Percentiles rank a stretch among this genome's conserved stretches.
phyloP scores from a whole-genome alignment of 2,888 invertebrate species.

The Colostygia pectinataria region DNA sequence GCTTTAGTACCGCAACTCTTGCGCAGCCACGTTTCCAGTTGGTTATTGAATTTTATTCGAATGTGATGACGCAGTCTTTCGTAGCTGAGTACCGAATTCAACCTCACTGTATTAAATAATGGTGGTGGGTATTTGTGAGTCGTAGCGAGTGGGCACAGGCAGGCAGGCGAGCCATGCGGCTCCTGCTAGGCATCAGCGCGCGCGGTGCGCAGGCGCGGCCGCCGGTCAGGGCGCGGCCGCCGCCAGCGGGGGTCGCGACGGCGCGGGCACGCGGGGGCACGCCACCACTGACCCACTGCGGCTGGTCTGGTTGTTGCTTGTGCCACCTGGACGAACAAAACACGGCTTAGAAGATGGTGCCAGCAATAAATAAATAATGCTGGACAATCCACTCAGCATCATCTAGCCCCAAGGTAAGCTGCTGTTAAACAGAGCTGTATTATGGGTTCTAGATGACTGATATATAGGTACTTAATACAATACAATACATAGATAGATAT shows the following conservation, averaged over 20 bases:
- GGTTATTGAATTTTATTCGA: not conserved
- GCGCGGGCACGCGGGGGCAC: constrained; percentile 86
- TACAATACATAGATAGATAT: too few relatives aligned
- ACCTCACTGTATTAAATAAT: constrained; percentile 27
- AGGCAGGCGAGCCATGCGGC: constrained; percentile 72
- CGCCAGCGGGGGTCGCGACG: constrained; percentile 68
- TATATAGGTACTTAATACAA: too few relatives aligned
- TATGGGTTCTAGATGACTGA: too few relatives aligned
- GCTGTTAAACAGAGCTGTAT: too few relatives aligned
- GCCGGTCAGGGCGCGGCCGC: constrained; percentile 79
- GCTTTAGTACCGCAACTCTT: not conserved
- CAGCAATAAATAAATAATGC: not conserved
- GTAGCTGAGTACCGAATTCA: not conserved
- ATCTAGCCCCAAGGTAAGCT: too few relatives aligned
- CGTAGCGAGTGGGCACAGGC: constrained; percentile 59
- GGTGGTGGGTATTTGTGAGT: constrained; percentile 50
- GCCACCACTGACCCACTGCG: constrained; percentile 81
- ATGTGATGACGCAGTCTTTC: not conserved
- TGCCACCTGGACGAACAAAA: constrained; percentile 53
- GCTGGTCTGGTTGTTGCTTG: constrained; percentile 59
- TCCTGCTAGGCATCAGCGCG: constrained; percentile 71
- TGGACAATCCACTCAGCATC: too few relatives aligned
- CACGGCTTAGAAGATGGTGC: not conserved
- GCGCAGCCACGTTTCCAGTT: constrained; percentile 7
- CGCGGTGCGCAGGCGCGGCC: constrained; percentile 63